Evolutionary conservation across 2,888 invertebrate species (phyloP), one percentile per base, ranked within the genome.

Genomic region (Polydesmus complanatus): DNA sequence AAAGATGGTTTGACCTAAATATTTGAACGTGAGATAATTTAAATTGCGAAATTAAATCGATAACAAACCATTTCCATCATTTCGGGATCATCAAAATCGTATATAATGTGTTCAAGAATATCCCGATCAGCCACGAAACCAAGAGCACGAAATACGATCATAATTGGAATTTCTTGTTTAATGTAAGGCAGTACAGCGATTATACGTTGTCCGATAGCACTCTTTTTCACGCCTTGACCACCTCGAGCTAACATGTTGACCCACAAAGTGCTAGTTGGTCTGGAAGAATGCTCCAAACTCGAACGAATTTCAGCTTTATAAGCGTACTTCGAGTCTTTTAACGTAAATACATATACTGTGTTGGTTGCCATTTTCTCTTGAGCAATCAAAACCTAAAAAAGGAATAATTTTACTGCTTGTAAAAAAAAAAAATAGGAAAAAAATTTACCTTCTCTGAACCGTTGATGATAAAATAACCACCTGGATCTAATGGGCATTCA

Each of bases 331-430:
- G 95, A 93, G 75, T 98, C 98, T 77, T 98, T 98, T 92, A 98
- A 95, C 69, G 92, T 88, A 72, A 99, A 99, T 18, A 99, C 98
- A 77, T 99, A 99, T 1, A 99, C 98, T 54, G 98, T 98, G 73
- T 99, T 99, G 5, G 97, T 97, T 3, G 98, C 98, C 98, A 99
- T 99, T 78, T 98, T 98, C 73, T 99, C 98, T 75, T 99, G 98
- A 0, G 98, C 98, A 73, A 99, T 98, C 37, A 99, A 78, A 2
- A 97, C 83, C 78, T 78, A 60, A 5, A 65, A 60, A 27, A 62
- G 27, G 48, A 54, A 50, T n/a, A 19, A 26, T 53, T 58, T 26
- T 48, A 56, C 19, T 49, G 3, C 0, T 37, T 1, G 11, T n/a
- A 56, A 57, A 52, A 58, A n/a, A 27, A 25, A 21, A 2, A 51